Percentiles rank a stretch among this genome's conserved stretches.
Conservation (phyloP, 2,113 vertebrate genomes). For the Zapus hudsonius region DNA sequence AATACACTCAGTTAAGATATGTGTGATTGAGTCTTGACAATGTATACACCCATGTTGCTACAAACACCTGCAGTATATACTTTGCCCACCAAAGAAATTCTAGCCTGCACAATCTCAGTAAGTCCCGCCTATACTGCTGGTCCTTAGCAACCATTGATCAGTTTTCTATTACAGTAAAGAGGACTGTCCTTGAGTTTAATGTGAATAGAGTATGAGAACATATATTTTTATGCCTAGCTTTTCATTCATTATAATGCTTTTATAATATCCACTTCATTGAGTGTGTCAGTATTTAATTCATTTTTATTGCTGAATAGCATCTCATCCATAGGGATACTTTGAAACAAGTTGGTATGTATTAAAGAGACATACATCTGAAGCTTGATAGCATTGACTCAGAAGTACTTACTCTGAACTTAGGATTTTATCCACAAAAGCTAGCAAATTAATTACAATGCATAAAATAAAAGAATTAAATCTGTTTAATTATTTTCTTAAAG, state of each 20-base stretch:
- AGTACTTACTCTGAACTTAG: neutral
- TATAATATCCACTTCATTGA: neutral
- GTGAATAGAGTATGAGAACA: neutral
- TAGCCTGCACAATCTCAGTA: neutral
- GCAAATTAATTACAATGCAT: neutral
- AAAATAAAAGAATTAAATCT: neutral
- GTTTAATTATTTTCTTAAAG: slow-evolving; percentile 17
- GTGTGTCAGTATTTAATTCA: neutral
- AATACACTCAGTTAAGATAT: neutral
- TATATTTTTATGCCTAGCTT: neutral
- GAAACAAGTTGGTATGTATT: neutral
- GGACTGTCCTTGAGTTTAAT: neutral
- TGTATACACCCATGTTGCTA: neutral
- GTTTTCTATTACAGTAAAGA: neutral
- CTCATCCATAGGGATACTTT: neutral
- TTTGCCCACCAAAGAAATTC: neutral
- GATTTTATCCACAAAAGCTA: slow-evolving; percentile 32
- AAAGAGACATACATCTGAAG: neutral
- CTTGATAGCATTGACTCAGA: neutral
- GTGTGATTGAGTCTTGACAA: neutral
- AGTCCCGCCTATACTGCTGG: accelerated
- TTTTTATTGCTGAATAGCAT: neutral
- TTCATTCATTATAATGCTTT: neutral
- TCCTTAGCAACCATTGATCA: neutral
- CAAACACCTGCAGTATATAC: neutral